phyloP scores from a whole-genome alignment of 64 coral and sea anemone genomes.

The Montipora efflorescens region DNA sequence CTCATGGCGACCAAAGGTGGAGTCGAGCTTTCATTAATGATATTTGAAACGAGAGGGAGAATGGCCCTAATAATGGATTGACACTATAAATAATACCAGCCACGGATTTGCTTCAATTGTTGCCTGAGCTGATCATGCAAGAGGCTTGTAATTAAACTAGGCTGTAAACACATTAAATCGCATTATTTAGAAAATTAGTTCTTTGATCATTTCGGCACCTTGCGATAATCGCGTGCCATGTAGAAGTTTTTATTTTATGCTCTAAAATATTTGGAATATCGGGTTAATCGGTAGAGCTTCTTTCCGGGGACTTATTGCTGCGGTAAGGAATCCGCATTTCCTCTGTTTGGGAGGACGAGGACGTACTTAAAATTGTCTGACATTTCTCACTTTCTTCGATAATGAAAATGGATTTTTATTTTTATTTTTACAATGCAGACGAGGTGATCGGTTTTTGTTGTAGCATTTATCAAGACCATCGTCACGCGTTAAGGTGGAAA shows the following conservation, averaged over 20 bases:
- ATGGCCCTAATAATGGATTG: not conserved
- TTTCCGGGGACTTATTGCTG: not conserved
- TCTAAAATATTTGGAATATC: not conserved
- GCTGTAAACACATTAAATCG: not conserved
- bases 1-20: not conserved
- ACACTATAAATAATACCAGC: not conserved
- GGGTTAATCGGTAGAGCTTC: not conserved
- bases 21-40: not conserved
- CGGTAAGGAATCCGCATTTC: not conserved
- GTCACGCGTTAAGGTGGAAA: not conserved
- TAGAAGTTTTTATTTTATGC: not conserved
- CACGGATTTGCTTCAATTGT: not conserved
- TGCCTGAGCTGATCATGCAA: not conserved
- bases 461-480: too few relatives aligned
- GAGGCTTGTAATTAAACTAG: not conserved
- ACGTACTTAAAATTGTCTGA: not conserved
- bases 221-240: not conserved
- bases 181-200: not conserved
- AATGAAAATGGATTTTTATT: not conserved
- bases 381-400: not conserved
- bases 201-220: slow-evolving; percentile 18
- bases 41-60: not conserved
- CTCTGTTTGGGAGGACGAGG: not conserved
- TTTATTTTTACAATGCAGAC: not conserved
- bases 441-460: too few relatives aligned